These are phyloP conservation scores for Actinopyga echinites DNA, from an alignment of 53 echinoderm and acorn worm species.

Conservation along the genomic window DNA sequence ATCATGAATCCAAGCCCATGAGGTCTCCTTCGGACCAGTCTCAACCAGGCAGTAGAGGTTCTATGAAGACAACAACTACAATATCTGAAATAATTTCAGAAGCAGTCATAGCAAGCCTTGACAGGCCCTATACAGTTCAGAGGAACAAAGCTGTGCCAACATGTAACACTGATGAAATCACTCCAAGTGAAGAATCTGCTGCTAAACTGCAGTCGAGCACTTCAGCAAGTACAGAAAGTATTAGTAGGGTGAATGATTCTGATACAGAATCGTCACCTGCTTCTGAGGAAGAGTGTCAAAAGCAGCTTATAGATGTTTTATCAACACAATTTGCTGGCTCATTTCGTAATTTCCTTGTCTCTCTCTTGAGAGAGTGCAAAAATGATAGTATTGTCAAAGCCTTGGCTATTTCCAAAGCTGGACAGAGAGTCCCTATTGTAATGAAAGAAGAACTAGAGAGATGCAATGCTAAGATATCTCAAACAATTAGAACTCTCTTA, in stretches of 20 bases:
- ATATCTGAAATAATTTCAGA: constrained; percentile 37
- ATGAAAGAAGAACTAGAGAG: constrained; percentile 36
- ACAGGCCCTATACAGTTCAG: not conserved
- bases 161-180: no score
- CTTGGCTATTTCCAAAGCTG: constrained; percentile 15
- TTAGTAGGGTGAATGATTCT: not conserved
- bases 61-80: not conserved
- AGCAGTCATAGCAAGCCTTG: constrained; percentile 22
- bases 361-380: constrained; percentile 30
- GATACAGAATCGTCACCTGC: not conserved
- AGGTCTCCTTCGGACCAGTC: not conserved
- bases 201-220: not conserved
- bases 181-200: not conserved
- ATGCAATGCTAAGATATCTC: constrained; percentile 31
- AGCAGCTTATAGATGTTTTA: constrained; percentile 11
- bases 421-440: constrained; percentile 5
- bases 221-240: not conserved
- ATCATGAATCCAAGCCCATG: not conserved
- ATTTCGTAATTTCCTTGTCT: constrained; percentile 16
- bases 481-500: constrained; percentile 22
- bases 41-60: not conserved
- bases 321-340: constrained; percentile 21
- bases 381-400: constrained; percentile 8
- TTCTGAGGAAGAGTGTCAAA: constrained; percentile 8
- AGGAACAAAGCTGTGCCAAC: no score